Evolutionary conservation across 2,797 vertebrate species (phyloP), one percentile per base, ranked within the genome.

Genomic region (Hippopotamyrus pictus): DNA sequence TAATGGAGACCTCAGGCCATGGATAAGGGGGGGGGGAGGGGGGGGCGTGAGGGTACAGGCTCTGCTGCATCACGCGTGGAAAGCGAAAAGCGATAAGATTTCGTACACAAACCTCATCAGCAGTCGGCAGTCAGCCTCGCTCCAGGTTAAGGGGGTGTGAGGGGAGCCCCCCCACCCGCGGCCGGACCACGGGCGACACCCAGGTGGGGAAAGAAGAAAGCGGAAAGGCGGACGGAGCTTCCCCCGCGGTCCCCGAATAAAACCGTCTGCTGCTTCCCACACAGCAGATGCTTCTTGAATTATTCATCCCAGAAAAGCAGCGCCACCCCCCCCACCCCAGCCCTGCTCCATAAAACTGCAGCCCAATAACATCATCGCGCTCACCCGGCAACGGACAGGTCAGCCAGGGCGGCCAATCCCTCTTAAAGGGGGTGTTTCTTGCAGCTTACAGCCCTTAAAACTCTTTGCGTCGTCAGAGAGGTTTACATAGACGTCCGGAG

Each of bases 351-450:
- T 93, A 93, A 94, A 90, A 94, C 95, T 95, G 93, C 92, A 94
- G 94, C 94, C 92, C 93, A 93, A 94, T 93, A 93, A 94, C 93
- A 95, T 94, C 94, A 94, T 93, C 92, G 93, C 91, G 90, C 91
- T 92, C 92, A 90, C 92, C 92, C 92, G 50, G n/a, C 90, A 92
- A 73, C 89, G 89, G 90, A 94, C 92, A 92, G 93, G 92, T 91
- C 94, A 94, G 93, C 91, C 92, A 94, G 93, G 93, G 93, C 89
- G 93, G 84, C 90, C 89, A 76, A 89, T 90, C 92, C 91, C 93
- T 94, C 90, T 59, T 87, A 91, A 92, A 90, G 91, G 76, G 41
- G 17, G 76, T 46, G 12, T n/a, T 19, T 82, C 41, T 82, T 4
- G 6, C 8, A n/a, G 37, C 17, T 88, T 88, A 91, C 93, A 92